phyloP scores from a whole-genome alignment of 2,113 vertebrate species.

The Festucalex cinctus region DNA sequence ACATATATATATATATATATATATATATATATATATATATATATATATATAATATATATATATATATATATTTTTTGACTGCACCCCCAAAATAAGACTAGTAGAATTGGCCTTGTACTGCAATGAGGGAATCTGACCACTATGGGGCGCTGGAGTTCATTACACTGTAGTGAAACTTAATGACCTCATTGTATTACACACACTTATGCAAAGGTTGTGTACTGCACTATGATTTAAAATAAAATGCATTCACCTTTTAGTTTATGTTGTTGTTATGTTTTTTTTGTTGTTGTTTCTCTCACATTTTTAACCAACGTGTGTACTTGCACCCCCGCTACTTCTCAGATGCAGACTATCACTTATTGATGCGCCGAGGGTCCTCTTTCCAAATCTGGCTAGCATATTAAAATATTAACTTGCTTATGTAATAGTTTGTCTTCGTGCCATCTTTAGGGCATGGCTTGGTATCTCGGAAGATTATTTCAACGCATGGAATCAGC shows the following conservation, averaged over 20 bases:
- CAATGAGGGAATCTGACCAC: conserved; percentile 29
- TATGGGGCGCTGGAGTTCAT: conserved; percentile 35
- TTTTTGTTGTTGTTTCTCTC: not conserved
- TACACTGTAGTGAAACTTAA: conserved; percentile 16
- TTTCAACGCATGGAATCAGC: not conserved
- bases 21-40: too few relatives aligned
- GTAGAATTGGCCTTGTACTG: not conserved
- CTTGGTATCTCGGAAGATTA: not conserved
- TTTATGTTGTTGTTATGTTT: too few relatives aligned
- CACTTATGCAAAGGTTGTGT: too few relatives aligned
- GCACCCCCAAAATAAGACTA: too few relatives aligned
- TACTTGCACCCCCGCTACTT: not conserved
- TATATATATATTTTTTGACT: too few relatives aligned
- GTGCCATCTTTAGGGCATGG: not conserved
- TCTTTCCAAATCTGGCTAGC: conserved; percentile 43
- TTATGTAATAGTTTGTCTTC: conserved; percentile 3
- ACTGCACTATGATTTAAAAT: too few relatives aligned
- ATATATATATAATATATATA: too few relatives aligned
- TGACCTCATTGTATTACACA: conserved; percentile 49
- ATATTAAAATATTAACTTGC: conserved; percentile 69
- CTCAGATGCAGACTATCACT: conserved; percentile 44
- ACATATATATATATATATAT: too few relatives aligned
- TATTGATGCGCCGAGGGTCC: conserved; percentile 55
- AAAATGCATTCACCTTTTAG: too few relatives aligned
- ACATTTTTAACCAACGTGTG: not conserved